Base-by-base conservation (phyloP, 2,888 invertebrate species). In the Drosophila peninsularis region DNA sequence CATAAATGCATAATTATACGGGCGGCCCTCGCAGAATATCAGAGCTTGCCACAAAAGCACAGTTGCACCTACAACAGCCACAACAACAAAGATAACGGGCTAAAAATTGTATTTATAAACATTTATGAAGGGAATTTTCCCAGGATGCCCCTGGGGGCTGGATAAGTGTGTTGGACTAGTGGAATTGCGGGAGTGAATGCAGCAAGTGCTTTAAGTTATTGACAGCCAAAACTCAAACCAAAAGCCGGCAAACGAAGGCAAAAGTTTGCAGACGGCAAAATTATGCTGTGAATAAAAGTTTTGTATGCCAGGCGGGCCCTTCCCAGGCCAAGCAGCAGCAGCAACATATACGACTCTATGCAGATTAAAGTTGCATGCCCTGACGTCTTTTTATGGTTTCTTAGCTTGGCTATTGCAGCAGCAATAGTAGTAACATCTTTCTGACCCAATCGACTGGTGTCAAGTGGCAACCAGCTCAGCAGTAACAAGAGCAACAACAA, bases 71-170 rank as follows among this genome's bases (percentile, higher is more conserved):
- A 66, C 62, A 75, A 41, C 52, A 67, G 24, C 21, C 36, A 7
- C 53, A 53, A 24, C 75, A 78, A 71, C 67, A 66, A 69, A 69
- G 69, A 77, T 82, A 78, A 72, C 76, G 69, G 72, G 70, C 76
- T 72, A 61, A 72, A 85, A 85, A 80, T 80, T 85, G 76, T 80
- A 82, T 83, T 82, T 85, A 82, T 76, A 85, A 83, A 85, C 85
- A 83, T 83, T 83, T 85, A 82, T 82, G 74, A 83, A 78, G 72
- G 64, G 72, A 72, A 77, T 82, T 76, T 75, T 67, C 50, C 49
- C 62, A 70, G 65, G 47, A 54, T 53, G 36, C 37, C 63, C 36
- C 30, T 27, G 44, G 34, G n/a, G 30, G n/a, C 24, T 6, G 52
- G 34, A 34, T 50, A 45, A 41, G 49, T n/a, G 32, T 36, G 36